phyloP scores from a whole-genome alignment of 64 coral and sea anemone genomes.

The Anthopleura sola region DNA sequence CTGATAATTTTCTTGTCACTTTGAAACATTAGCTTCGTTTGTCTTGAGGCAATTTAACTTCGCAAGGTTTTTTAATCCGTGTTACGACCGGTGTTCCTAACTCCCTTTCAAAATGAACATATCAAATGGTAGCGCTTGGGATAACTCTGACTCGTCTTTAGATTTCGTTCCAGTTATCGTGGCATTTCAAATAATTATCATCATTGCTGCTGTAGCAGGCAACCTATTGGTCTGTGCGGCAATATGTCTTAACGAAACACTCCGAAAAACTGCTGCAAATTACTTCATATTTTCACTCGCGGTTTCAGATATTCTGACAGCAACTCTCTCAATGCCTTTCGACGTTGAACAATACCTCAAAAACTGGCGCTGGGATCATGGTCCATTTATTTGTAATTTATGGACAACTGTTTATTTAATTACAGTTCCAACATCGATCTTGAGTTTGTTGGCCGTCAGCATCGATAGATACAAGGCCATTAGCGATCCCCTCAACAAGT shows the following conservation, averaged over 20 bases:
- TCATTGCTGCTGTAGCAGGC: conserved; percentile 31
- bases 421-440: conserved; percentile 71
- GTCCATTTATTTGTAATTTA: conserved; percentile 52
- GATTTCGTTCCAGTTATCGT: background rate
- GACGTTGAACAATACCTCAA: conserved; percentile 53
- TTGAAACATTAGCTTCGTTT: background rate
- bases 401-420: conserved; percentile 81
- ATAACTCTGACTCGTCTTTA: background rate
- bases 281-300: conserved; percentile 56
- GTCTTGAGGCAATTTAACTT: background rate
- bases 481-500: conserved; percentile 59
- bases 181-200: conserved; percentile 7
- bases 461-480: conserved; percentile 78
- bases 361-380: conserved; percentile 40
- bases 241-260: conserved; percentile 26
- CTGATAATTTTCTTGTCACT: too few species aligned
- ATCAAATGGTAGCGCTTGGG: background rate
- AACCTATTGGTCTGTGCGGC: conserved; percentile 44
- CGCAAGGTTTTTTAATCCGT: background rate
- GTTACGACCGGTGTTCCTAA: background rate
- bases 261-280: conserved; percentile 37
- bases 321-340: conserved; percentile 54
- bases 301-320: conserved; percentile 53
- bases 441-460: conserved; percentile 88
- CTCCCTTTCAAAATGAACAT: background rate